These are phyloP conservation scores for Phengaris alcon DNA, from an alignment of 2,888 invertebrate species.

Conservation along the genomic window DNA sequence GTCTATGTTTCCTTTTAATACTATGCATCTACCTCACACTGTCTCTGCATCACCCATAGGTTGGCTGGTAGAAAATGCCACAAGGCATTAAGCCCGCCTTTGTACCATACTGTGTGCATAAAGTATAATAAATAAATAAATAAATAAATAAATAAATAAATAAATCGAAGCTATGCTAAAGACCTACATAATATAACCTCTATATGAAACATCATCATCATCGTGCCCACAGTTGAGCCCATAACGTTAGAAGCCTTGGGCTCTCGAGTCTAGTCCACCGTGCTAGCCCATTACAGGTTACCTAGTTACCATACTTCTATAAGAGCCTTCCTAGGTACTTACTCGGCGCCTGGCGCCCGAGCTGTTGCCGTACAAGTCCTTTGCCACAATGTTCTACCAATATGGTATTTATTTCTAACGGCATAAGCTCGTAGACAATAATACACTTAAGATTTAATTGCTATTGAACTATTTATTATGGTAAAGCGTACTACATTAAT, in stretches of 20 bases:
- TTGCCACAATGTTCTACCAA: slow-evolving; percentile 11
- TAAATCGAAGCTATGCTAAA: slow-evolving; percentile 12
- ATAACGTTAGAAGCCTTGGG: no score
- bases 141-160: no score
- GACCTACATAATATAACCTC: neutral
- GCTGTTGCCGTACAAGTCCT: slow-evolving; percentile 29
- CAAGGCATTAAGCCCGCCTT: no score
- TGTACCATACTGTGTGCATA: no score
- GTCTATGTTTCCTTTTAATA: no score
- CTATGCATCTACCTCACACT: no score
- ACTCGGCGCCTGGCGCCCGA: slow-evolving; percentile 24
- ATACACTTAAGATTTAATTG: slow-evolving; percentile 12
- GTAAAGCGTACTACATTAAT: slow-evolving; percentile 22
- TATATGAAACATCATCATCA: neutral
- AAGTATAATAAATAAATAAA: no score
- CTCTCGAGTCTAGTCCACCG: neutral
- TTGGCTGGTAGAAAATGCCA: no score
- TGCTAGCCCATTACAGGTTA: neutral
- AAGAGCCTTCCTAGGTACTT: neutral
- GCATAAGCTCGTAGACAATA: slow-evolving; percentile 12
- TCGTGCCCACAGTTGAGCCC: neutral
- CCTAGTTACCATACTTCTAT: slow-evolving; percentile 16
- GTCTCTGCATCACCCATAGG: no score
- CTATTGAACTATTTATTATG: slow-evolving; percentile 27
- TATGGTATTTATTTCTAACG: slow-evolving; percentile 25